A percentile compares a stretch with the other conserved stretches of the same genome.
phyloP scores from a whole-genome alignment of 2,888 invertebrate species.

The Apoda limacodes region DNA sequence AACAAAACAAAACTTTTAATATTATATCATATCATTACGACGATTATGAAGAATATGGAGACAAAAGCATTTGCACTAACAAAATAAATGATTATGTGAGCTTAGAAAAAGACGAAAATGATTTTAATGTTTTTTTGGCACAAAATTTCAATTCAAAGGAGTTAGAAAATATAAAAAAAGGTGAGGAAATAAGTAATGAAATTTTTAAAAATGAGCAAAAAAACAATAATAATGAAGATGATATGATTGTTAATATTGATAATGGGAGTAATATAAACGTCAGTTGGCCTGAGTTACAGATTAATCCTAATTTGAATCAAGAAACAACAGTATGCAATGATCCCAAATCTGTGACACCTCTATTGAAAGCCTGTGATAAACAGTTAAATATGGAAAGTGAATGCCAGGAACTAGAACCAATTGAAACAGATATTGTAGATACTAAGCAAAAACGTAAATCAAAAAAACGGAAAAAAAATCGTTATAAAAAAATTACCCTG shows the following conservation, averaged over 20 bases:
- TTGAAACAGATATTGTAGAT: conserved; percentile 8
- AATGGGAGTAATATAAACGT: too few species aligned
- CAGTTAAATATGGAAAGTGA: conserved; percentile 13
- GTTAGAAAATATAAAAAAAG: conserved; percentile 3
- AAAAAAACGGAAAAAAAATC: conserved; percentile 25
- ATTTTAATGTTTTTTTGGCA: conserved; percentile 4
- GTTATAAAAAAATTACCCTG: conserved; percentile 34
- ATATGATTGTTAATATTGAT: conserved; percentile 6
- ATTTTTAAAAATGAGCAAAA: conserved; percentile 6
- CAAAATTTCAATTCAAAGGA: too few species aligned
- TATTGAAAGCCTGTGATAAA: too few species aligned
- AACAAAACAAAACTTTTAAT: conserved; percentile 20
- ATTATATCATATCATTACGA: conserved; percentile 19
- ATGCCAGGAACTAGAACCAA: conserved; percentile 6
- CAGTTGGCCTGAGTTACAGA: too few species aligned
- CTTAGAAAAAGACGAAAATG: conserved; percentile 9
- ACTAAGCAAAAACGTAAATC: conserved; percentile 20
- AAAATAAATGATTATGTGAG: conserved; percentile 13
- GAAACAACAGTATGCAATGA: too few species aligned
- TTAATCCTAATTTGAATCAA: too few species aligned
- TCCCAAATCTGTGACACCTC: too few species aligned
- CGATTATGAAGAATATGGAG: conserved; percentile 19
- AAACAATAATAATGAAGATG: conserved; percentile 3
- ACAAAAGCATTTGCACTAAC: conserved; percentile 14
- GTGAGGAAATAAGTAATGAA: conserved; percentile 8